Conservation (phyloP, 2,888 invertebrate genomes). For the Pseudoips prasinana region DNA sequence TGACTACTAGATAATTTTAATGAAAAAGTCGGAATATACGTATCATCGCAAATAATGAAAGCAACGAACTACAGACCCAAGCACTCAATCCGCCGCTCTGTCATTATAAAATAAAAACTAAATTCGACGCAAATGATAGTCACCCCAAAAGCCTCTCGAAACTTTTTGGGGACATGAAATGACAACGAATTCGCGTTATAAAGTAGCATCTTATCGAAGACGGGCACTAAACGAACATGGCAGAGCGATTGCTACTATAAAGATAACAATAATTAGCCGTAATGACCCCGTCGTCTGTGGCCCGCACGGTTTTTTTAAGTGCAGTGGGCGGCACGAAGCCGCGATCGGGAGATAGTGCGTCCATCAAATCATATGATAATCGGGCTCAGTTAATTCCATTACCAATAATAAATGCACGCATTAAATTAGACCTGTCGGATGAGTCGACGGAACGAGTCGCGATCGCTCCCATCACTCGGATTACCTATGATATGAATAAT, state of each 20-base stretch:
- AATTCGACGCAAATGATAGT: conserved; percentile 43
- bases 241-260: conserved; percentile 75
- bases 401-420: conserved; percentile 81
- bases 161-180: conserved; percentile 55
- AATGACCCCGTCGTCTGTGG: conserved; percentile 71
- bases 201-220: conserved; percentile 62
- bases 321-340: conserved; percentile 66
- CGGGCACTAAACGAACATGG: conserved; percentile 59
- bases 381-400: conserved; percentile 80
- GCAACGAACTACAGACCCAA: conserved; percentile 50
- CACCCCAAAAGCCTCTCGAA: conserved; percentile 40
- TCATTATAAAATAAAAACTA: conserved; percentile 61
- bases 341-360: conserved; percentile 75
- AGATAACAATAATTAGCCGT: conserved; percentile 80
- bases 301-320: conserved; percentile 56
- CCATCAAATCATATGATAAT: conserved; percentile 82
- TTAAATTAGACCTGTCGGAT: conserved; percentile 80
- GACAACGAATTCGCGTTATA: conserved; percentile 65
- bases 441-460: conserved; percentile 72
- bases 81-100: conserved; percentile 54
- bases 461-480: conserved; percentile 75
- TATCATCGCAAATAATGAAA: conserved; percentile 78
- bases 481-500: conserved; percentile 81
- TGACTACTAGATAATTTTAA: conserved; percentile 46
- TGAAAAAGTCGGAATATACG: conserved; percentile 58